A percentile compares a stretch with the other conserved stretches of the same genome.
Evolutionary conservation across 2,113 vertebrate species (phyloP).

Genomic region (Ophthalmolycus amberensis): DNA sequence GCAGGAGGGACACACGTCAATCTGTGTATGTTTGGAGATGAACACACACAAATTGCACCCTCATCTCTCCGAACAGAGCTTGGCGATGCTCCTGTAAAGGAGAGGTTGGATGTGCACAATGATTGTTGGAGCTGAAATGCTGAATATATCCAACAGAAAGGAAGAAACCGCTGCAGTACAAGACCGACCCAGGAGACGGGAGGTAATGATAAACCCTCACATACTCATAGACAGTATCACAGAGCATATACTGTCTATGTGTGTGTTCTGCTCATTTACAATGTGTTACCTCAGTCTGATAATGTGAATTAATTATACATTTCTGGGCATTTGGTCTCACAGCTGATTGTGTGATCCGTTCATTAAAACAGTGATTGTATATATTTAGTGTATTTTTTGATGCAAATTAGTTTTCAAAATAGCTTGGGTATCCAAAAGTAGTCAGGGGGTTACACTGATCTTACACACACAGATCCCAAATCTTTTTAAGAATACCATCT

Average conservation of each 20-base stretch:
- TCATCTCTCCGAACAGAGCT: constrained; percentile 12
- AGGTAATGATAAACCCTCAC: not conserved
- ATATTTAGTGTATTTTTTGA: not conserved
- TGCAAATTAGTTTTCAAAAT: constrained; percentile 32
- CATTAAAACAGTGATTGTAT: not conserved
- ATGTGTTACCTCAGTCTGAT: not conserved
- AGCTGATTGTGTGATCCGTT: not conserved
- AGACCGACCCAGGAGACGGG: not conserved
- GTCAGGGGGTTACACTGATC: constrained; percentile 37
- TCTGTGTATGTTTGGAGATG: not conserved
- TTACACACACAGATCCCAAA: constrained; percentile 27
- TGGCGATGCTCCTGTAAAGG: not conserved
- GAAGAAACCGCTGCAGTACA: not conserved
- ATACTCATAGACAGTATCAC: not conserved
- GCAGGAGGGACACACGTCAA: constrained; percentile 6
- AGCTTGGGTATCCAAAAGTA: constrained; percentile 18
- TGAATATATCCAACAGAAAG: constrained; percentile 7
- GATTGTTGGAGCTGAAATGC: constrained; percentile 2
- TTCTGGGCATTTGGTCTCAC: not conserved
- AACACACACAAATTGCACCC: not conserved
- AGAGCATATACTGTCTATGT: not conserved
- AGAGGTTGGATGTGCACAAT: not conserved
- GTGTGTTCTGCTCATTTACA: not conserved
- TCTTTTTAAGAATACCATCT: constrained; percentile 40
- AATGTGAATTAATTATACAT: not conserved